These are phyloP conservation scores for Cecropterus lyciades DNA, from an alignment of 1,140 invertebrate species.

Conservation along the genomic window DNA sequence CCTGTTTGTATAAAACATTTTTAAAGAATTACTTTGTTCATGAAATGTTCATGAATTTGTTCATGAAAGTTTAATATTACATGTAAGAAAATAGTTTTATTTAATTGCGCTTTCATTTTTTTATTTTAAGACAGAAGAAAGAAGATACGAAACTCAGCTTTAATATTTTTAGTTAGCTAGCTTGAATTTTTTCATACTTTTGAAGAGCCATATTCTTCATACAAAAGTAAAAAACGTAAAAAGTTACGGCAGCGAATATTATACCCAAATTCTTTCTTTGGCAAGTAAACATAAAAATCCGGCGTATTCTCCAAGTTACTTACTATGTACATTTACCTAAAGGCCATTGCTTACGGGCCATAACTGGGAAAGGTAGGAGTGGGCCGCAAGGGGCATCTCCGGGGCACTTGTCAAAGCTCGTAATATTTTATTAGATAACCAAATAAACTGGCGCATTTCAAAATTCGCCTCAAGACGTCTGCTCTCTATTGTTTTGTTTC, in stretches of 20 bases:
- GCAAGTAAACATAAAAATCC: conserved; percentile 30
- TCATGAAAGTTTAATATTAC: too few relatives aligned
- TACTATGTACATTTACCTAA: conserved; percentile 40
- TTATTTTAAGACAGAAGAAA: too few relatives aligned
- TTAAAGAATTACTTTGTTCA: too few relatives aligned
- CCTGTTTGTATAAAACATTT: too few relatives aligned
- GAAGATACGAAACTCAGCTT: too few relatives aligned
- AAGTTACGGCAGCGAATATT: background rate
- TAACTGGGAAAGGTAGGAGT: conserved; percentile 66
- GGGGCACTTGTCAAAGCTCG: conserved; percentile 78
- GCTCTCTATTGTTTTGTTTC: conserved; percentile 24
- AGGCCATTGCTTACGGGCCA: conserved; percentile 56
- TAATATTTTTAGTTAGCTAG: too few relatives aligned
- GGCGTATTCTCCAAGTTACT: conserved; percentile 33
- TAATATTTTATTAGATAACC: conserved; percentile 84
- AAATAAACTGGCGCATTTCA: conserved; percentile 73
- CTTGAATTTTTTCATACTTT: too few relatives aligned
- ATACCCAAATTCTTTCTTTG: background rate
- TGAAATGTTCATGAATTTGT: too few relatives aligned
- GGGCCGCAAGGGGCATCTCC: conserved; percentile 63
- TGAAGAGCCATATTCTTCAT: too few relatives aligned
- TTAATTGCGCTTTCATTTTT: too few relatives aligned
- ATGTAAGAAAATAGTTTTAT: too few relatives aligned
- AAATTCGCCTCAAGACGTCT: conserved; percentile 57
- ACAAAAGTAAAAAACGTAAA: background rate